phyloP scores from a whole-genome alignment of 2,888 invertebrate genomes.

The Pseudococcus viburni region DNA sequence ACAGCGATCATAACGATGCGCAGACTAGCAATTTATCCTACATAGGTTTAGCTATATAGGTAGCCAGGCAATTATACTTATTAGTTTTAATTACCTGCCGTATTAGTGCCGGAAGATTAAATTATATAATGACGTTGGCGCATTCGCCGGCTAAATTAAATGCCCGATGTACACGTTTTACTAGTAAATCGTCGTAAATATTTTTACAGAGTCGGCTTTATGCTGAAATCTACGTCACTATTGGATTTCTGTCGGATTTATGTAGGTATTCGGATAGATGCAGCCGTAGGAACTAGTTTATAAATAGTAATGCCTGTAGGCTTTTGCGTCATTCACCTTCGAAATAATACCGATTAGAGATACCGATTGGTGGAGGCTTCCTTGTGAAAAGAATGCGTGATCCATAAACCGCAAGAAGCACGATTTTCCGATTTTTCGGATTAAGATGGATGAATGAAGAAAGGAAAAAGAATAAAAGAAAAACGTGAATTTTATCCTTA shows the following conservation, averaged over 20 bases:
- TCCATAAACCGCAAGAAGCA: no score
- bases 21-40: background rate
- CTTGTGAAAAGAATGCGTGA: background rate
- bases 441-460: no score
- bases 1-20: background rate
- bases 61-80: background rate
- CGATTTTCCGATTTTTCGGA: no score
- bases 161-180: background rate
- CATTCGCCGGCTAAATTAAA: background rate
- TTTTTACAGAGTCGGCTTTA: background rate
- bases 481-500: no score
- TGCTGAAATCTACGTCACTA: background rate
- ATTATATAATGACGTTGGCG: constrained; percentile 7
- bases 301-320: background rate
- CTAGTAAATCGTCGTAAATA: background rate
- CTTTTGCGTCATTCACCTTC: constrained; percentile 27
- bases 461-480: no score
- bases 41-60: background rate
- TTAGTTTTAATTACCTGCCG: constrained; percentile 30
- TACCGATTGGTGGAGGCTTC: background rate
- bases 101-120: constrained; percentile 42
- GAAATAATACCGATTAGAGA: background rate
- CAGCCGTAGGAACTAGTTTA: background rate
- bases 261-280: background rate
- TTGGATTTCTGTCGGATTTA: background rate